Evolutionary conservation across 2,113 vertebrate genomes (phyloP), one percentile per base, ranked within the genome.

Genomic region (Arothron firmamentum): DNA sequence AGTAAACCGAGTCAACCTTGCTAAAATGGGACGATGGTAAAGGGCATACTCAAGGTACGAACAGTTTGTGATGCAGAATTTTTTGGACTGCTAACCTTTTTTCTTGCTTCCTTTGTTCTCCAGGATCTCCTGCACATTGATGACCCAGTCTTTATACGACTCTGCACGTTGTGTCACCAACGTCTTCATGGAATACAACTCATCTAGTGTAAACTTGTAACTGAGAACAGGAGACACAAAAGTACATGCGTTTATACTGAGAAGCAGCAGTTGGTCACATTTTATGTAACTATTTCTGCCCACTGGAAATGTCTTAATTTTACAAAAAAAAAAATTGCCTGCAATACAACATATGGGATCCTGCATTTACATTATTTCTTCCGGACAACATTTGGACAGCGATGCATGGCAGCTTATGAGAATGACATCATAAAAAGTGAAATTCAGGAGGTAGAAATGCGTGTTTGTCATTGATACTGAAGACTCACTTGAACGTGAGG

Each of bases 91-190:
- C 91, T 17, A 80, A 95, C 96, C 93, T 90, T 84, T 94, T 83
- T 96, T 98, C 68, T 91, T 93, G 75, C 74, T 88, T 62, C 90
- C 80, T 69, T 94, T 94, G 31, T 92, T 93, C 72, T 95, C 93
- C 75, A 99, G 85, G 58, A 94, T 92, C 62, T 94, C 93, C 16
- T 77, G 92, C 55, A 97, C 94, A 2, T 87, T 90, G 67, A 83
- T 80, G 67, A 94, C 75, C 97, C 97, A 99, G 11, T 94, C 84
- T 3, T 95, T 93, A 63, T 95, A 98, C 0, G 95, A 95, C 56
- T 96, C 94, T 0, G 94, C 94, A 1, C 95, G 92, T 64, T 91
- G 89, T 41, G 88, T 93, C 25, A 98, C 78, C 0, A 91, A 89
- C 0, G 91, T 86, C 92, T 94, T 90, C 90, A 96, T 91, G 0